Evolutionary conservation across 2,888 invertebrate species (phyloP).

Genomic region (Morpho deidamia): DNA sequence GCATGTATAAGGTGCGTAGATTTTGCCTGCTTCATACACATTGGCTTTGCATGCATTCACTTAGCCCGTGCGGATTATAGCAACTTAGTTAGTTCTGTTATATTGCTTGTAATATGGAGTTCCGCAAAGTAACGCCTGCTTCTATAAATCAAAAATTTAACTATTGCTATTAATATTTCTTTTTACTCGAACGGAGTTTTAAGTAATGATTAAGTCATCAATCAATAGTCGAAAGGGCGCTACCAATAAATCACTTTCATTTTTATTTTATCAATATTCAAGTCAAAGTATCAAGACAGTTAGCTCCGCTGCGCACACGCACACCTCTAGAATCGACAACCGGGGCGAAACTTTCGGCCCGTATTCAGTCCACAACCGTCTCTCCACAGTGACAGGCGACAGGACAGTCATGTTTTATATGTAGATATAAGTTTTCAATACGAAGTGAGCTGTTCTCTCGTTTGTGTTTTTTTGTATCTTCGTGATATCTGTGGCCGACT

Average conservation of each 20-base stretch:
- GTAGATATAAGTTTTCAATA: constrained; percentile 23
- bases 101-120: no score
- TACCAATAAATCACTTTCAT: constrained; percentile 50
- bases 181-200: neutral
- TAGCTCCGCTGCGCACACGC: constrained; percentile 58
- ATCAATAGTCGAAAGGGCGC: constrained; percentile 6
- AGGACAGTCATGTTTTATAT: constrained; percentile 48
- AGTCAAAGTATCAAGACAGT: constrained; percentile 65
- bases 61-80: no score
- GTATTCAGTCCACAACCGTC: constrained; percentile 70
- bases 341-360: constrained; percentile 52
- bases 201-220: neutral
- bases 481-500: constrained; percentile 39
- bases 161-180: no score
- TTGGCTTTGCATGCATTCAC: no score
- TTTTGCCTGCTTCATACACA: no score
- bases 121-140: no score
- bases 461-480: constrained; percentile 18
- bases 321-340: constrained; percentile 58
- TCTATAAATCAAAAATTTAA: no score
- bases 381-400: constrained; percentile 60
- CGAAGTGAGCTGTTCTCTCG: constrained; percentile 28
- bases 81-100: no score
- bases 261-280: constrained; percentile 66
- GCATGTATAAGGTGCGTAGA: no score